Base-by-base conservation (phyloP, 2,797 vertebrate genomes). In the Ibycter americanus region DNA sequence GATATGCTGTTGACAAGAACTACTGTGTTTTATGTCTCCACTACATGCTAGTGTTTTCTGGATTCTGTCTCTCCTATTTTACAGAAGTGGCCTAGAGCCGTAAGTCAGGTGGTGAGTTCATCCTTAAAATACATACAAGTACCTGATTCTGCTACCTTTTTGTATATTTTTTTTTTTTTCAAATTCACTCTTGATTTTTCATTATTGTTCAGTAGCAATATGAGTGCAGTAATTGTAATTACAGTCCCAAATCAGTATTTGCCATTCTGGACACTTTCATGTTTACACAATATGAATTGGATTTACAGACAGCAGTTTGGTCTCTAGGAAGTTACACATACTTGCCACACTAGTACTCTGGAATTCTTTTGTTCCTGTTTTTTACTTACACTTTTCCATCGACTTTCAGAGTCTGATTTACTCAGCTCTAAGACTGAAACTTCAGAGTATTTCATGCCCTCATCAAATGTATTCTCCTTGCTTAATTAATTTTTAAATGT, bases 251-350 rank as follows among this genome's bases (percentile, higher is more conserved):
- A 51, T 66, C 62, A 96, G 90, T 92, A 72, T 91, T 95, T 96
- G 65, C 38, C 72, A 82, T 94, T 90, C 62, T 89, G 90, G 73
- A 85, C 59, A 14, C 76, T 71, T 71, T 67, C 59, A 56, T 78
- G 96, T 97, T 97, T 96, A 97, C 83, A 89, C 77, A 83, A 31
- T 83, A n/a, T 79, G 62, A 95, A 95, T 95, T 90, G 38, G 76
- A 89, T 81, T 27, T 94, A 88, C 70, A 72, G n/a, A 26, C 67
- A 78, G 63, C 86, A 36, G 12, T 82, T 95, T 89, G 93, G 32
- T 96, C 80, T 73, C 46, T 61, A 54, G 89, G 72, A 94, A 96
- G 87, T 94, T 71, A 51, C 5, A 40, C 62, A 36, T 79, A 44
- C 51, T 77, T 62, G 40, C 47, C 80, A 65, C 13, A 9, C 70